Evolutionary conservation across 92 coral and sea anemone species (phyloP).

Genomic region (Phymanthus crucifer): DNA sequence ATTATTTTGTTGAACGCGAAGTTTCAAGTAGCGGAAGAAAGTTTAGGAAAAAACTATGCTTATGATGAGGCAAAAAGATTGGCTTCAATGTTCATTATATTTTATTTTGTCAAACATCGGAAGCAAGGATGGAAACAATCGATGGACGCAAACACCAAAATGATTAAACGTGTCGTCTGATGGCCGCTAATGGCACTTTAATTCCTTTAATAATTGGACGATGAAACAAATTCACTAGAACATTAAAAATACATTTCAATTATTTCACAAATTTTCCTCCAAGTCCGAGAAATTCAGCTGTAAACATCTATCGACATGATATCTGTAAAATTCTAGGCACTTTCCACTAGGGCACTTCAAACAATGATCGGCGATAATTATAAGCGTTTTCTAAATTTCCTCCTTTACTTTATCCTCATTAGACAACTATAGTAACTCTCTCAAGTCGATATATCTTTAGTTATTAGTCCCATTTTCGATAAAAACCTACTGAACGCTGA

Average conservation of each 20-base stretch:
- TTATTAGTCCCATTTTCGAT: background rate
- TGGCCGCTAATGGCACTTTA: background rate
- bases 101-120: background rate
- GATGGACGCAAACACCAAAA: background rate
- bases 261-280: background rate
- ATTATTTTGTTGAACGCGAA: too few species aligned
- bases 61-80: too few species aligned
- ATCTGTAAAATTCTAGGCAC: background rate
- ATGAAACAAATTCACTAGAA: background rate
- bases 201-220: background rate
- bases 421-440: background rate
- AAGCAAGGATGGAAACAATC: background rate
- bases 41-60: too few species aligned
- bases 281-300: background rate
- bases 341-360: background rate
- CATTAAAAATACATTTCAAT: background rate
- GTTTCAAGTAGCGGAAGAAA: too few species aligned
- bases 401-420: background rate
- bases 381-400: background rate
- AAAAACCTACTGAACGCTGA: background rate
- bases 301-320: background rate
- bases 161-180: background rate
- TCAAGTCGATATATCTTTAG: background rate
- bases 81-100: background rate
- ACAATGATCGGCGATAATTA: background rate